A percentile compares a stretch with the other conserved stretches of the same genome.
phyloP scores from a whole-genome alignment of 2,797 vertebrate genomes.

The Brachyrhaphis roseni region DNA sequence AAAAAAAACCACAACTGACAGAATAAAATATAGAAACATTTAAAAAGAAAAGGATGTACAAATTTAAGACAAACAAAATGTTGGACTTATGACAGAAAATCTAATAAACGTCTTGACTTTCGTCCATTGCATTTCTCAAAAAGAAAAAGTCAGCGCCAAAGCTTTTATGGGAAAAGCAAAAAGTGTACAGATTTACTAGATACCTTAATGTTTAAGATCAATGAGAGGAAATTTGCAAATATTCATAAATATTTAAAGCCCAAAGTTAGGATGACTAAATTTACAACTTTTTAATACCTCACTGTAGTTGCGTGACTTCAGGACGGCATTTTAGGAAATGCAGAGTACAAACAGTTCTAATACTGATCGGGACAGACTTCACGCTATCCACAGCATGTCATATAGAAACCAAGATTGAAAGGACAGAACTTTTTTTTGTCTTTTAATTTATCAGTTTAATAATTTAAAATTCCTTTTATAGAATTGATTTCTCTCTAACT shows the following conservation, averaged over 20 bases:
- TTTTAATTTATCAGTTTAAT: neutral
- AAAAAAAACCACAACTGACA: neutral
- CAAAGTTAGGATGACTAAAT: neutral
- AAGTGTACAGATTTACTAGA: neutral
- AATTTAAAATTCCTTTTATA: neutral
- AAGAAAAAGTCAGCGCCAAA: neutral
- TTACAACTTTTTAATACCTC: neutral
- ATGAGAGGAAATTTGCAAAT: neutral
- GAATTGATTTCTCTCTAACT: neutral
- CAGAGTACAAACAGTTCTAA: neutral
- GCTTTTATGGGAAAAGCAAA: neutral
- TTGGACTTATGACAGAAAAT: no score
- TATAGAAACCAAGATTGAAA: neutral
- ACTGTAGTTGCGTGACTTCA: neutral
- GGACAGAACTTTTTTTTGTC: neutral
- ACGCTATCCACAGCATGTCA: neutral
- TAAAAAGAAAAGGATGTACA: neutral
- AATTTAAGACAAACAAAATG: neutral
- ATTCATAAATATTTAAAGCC: neutral
- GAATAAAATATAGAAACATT: neutral
- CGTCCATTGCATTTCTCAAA: neutral
- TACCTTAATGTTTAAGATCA: neutral
- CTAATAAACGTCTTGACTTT: no score
- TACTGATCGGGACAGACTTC: neutral
- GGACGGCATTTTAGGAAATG: neutral